phyloP scores from a whole-genome alignment of 2,113 vertebrate species.

The Gadus chalcogrammus region DNA sequence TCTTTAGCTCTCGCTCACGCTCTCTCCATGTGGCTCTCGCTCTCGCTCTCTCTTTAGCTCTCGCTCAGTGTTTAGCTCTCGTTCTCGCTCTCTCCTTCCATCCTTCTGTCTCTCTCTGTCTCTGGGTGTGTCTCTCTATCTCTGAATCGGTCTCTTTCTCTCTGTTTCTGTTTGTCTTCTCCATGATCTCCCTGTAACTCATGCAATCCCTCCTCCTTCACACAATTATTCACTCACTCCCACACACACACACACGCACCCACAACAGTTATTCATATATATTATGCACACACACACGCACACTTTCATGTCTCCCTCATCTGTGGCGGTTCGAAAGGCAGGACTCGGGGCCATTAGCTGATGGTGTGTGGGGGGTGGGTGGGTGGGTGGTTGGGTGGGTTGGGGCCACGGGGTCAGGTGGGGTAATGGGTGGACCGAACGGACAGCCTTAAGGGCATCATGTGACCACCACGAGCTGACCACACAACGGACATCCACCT shows the following conservation, averaged over 20 bases:
- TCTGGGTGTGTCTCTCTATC: too few species aligned
- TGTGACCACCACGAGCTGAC: slow-evolving; percentile 56
- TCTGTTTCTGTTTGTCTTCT: too few species aligned
- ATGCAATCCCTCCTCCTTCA: background rate
- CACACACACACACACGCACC: background rate
- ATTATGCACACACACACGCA: too few species aligned
- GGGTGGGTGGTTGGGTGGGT: background rate
- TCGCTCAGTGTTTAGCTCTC: too few species aligned
- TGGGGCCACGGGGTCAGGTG: background rate
- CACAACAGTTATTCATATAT: too few species aligned
- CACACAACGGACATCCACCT: slow-evolving; percentile 48
- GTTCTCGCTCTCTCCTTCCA: too few species aligned
- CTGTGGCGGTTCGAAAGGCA: slow-evolving; percentile 3
- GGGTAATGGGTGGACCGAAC: slow-evolving; percentile 18
- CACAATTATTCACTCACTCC: slow-evolving; percentile 7
- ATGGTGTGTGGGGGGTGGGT: slow-evolving; percentile 36
- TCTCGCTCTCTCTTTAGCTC: too few species aligned
- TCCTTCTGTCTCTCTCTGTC: too few species aligned
- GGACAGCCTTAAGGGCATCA: slow-evolving; percentile 44
- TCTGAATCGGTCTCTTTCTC: too few species aligned
- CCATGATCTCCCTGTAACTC: too few species aligned
- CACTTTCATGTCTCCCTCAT: slow-evolving; percentile 1
- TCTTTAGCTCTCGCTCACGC: too few species aligned
- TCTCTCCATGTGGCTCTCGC: too few species aligned
- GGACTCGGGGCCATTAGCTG: slow-evolving; percentile 53